Base-by-base conservation (phyloP, 1,140 invertebrate species). In the Euwallacea fornicatus region DNA sequence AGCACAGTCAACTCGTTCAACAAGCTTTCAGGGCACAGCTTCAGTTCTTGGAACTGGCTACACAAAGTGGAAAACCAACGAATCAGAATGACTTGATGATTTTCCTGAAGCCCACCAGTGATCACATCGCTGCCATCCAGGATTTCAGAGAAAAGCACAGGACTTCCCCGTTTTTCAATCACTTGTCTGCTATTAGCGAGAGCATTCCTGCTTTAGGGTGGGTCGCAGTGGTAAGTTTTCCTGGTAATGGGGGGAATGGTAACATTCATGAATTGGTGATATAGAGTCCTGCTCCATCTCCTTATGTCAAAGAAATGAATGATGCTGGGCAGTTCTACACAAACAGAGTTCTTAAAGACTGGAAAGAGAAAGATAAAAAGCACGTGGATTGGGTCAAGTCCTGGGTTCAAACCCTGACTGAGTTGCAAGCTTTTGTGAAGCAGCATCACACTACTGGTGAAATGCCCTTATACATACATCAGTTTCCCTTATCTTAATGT, bases 251-350 rank as follows among this genome's bases (percentile, higher is more conserved):
- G 13, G 13, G 9, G 21, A 11, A 33, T 60, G 0, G 41, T 60
- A 15, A 4, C 4, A 43, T 33, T 62, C 0, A 42, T 63, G 41
- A 56, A 56, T 15, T 2, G 3, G 11, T 56, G n/a, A 15, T 68
- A 46, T 62, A 69, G 68, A 83, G 88, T 63, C 93, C 94, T 16
- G 90, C 94, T 3, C 96, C 96, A 7, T 90, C 88, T 7, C 96
- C 96, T 0, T 95, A 91, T 80, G 88, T 99, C 1, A 98, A 98
- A 83, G 97, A 99, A 83, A 98, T 98, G 95, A 92, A 93, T 75
- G 97, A 99, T 83, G 94, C 97, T 42, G 95, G 96, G 7, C 94
- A 97, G 83, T 99, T 98, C 84, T 99, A 98, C 82, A 94, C 94
- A 41, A 99, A 99, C 84, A 88, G 97, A 74, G 96, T 99, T n/a